Percentiles rank a stretch among this genome's conserved stretches.
Conservation (phyloP, 2,888 invertebrate genomes). For the Papilio protenor region DNA sequence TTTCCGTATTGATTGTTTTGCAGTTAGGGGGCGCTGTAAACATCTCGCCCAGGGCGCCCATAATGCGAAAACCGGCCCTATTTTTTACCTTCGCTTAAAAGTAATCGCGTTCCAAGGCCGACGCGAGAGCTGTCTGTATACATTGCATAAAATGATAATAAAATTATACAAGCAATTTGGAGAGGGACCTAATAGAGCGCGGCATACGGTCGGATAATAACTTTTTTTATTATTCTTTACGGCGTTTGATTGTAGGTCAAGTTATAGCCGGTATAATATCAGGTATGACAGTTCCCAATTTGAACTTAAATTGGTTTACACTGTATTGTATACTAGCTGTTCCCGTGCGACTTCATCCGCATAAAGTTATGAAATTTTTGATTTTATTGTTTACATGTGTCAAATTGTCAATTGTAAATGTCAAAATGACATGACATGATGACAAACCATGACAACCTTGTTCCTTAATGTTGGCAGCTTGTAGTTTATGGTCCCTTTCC, state of each 20-base stretch:
- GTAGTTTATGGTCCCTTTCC: too few relatives aligned
- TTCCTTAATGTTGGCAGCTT: too few relatives aligned
- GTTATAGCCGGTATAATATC: not conserved
- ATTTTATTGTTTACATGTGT: too few relatives aligned
- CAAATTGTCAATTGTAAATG: too few relatives aligned
- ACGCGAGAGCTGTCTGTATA: slow-evolving; percentile 35
- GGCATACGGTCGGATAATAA: slow-evolving; percentile 42
- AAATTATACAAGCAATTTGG: slow-evolving; percentile 61
- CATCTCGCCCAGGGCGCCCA: too few relatives aligned
- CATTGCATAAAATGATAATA: slow-evolving; percentile 60
- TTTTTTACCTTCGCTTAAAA: slow-evolving; percentile 23
- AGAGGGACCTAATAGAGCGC: slow-evolving; percentile 54
- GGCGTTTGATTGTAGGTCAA: slow-evolving; percentile 34
- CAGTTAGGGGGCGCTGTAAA: too few relatives aligned
- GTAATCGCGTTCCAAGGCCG: slow-evolving; percentile 30
- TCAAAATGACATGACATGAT: too few relatives aligned
- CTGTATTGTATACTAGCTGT: not conserved
- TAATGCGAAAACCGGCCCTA: too few relatives aligned
- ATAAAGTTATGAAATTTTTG: too few relatives aligned
- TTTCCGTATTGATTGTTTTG: too few relatives aligned
- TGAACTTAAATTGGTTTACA: not conserved
- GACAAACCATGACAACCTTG: too few relatives aligned
- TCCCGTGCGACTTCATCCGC: too few relatives aligned
- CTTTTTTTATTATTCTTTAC: slow-evolving; percentile 44
- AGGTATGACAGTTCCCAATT: slow-evolving; percentile 9